A percentile compares a stretch with the other conserved stretches of the same genome.
Conservation (phyloP, 2,113 vertebrate species). For the Dromas ardeola region DNA sequence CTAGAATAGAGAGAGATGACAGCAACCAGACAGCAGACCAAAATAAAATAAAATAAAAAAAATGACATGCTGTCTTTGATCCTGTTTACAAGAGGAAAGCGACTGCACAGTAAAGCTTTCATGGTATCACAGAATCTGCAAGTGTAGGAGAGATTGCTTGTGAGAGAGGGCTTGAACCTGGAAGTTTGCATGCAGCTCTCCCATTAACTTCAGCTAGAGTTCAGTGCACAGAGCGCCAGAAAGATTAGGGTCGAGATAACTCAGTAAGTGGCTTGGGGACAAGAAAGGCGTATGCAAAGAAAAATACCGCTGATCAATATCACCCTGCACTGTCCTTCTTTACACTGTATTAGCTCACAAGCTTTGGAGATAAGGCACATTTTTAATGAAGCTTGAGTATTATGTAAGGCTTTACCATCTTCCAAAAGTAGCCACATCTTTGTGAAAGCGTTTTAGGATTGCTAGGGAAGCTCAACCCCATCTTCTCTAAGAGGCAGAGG, state of each 20-base stretch:
- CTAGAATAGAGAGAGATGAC: conserved; percentile 56
- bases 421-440: neutral
- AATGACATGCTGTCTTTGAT: conserved; percentile 45
- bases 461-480: neutral
- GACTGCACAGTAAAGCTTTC: conserved; percentile 1
- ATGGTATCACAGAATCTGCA: conserved; percentile 38
- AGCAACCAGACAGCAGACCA: conserved; percentile 57
- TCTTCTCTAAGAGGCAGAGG: neutral
- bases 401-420: neutral
- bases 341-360: neutral
- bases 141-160: neutral
- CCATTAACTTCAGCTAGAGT: conserved; percentile 33
- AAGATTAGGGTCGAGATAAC: neutral
- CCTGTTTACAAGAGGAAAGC: conserved; percentile 49
- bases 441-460: neutral
- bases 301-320: neutral
- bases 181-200: conserved; percentile 4
- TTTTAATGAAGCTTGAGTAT: neutral
- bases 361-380: neutral
- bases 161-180: conserved; percentile 41
- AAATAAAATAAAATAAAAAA: conserved; percentile 43
- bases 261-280: neutral
- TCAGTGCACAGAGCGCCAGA: neutral
- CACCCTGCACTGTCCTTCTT: neutral
- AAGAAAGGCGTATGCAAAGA: neutral